Evolutionary conservation across 30 jellyfish, hydroid and myxozoan genomes (phyloP), one percentile per base, ranked within the genome.

Genomic region (Cassiopea andromeda): DNA sequence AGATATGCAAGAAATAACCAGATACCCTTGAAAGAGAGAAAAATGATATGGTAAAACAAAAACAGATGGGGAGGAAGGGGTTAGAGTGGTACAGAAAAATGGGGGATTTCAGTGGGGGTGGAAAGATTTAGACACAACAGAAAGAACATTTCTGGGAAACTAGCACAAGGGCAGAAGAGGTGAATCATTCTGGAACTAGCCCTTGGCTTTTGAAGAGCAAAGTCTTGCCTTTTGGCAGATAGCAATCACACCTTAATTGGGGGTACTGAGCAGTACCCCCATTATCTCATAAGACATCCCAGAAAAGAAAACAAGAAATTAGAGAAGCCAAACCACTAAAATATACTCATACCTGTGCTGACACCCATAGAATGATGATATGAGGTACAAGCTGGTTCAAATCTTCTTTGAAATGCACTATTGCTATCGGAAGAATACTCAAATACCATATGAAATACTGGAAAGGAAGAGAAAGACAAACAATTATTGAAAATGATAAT

Each of bases 391-490:
- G 77, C 12, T n/a, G 54, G 48, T 69, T 8, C 15, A 76, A 15
- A 10, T 78, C 64, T 1, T 92, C 60, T 27, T 81, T 58, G 15
- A 96, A 67, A 69, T 85, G 86, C 0, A 96, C 94, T 49, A 85
- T 64, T 10, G 97, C 97, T 16, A 87, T 58, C 4, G 99, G 99
- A 1, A 96, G 88, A 60, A 96, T 92, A 69, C 97, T 91, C 69
- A 96, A 88, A 88, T 96, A 96, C 99, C 99, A 96, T 18, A 96
- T 88, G 89, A 96, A 96, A 74, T 96, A 96, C 99, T 96, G 66
- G 43, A 84, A 67, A 17, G 60, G 73, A 27, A 60, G 44, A 44
- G 87, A 2, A 46, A 10, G 54, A 43, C 38, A 89, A 49, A 12
- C 16, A 54, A 15, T 46, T 44, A 5, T 58, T 27, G 38, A 27